A percentile compares a stretch with the other conserved stretches of the same genome.
Evolutionary conservation across 2,113 vertebrate genomes (phyloP).

Genomic region (Odontesthes bonariensis): DNA sequence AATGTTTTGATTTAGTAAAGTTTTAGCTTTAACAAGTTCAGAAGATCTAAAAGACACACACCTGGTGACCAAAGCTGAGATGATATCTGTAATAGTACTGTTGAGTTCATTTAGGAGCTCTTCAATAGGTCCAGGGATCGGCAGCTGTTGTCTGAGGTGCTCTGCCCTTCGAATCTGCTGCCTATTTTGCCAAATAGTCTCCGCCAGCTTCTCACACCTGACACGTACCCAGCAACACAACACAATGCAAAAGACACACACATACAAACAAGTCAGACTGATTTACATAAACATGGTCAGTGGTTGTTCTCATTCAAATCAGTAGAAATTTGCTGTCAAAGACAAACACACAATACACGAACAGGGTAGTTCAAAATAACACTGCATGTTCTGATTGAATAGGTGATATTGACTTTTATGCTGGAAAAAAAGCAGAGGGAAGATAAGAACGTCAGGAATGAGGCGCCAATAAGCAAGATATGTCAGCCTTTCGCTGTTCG

Average conservation of each 20-base stretch:
- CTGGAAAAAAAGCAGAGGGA: neutral
- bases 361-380: neutral
- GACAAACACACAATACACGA: neutral
- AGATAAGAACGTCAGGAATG: neutral
- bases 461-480: constrained; percentile 1
- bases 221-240: constrained; percentile 7
- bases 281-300: neutral
- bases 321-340: neutral
- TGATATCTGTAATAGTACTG: constrained; percentile 95
- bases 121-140: constrained; percentile 93
- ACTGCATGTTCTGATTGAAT: neutral
- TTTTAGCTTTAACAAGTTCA: neutral
- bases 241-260: constrained; percentile 23
- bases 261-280: neutral
- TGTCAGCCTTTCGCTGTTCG: neutral
- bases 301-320: neutral
- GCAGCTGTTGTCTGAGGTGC: constrained; percentile 95
- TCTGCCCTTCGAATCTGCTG: constrained; percentile 96
- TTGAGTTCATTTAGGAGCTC: constrained; percentile 95
- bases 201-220: constrained; percentile 97
- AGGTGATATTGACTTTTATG: neutral
- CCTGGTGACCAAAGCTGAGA: constrained; percentile 96
- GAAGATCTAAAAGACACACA: constrained; percentile 14
- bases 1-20: neutral
- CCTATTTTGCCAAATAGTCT: constrained; percentile 98